Conservation (phyloP, 2,797 vertebrate species). For the Diglossa cyanea region DNA sequence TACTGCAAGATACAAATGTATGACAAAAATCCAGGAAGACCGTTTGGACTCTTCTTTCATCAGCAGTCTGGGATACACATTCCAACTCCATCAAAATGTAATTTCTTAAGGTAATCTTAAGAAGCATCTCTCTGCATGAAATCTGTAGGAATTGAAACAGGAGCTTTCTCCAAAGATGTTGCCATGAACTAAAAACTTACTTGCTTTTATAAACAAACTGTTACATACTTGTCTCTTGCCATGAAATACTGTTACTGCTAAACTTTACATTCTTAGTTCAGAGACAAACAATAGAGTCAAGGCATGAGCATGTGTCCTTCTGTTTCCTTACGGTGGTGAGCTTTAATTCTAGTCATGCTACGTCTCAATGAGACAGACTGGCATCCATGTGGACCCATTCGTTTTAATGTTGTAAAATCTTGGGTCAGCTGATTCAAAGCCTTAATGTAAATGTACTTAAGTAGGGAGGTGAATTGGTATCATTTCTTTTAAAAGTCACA, state of each 20-base stretch:
- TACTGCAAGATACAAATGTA: constrained; percentile 87
- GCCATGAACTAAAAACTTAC: constrained; percentile 39
- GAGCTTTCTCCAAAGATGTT: constrained; percentile 77
- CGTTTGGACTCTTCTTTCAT: constrained; percentile 26
- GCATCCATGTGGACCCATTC: constrained; percentile 43
- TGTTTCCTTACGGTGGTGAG: constrained; percentile 75
- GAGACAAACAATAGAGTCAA: constrained; percentile 17
- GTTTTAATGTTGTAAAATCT: constrained; percentile 63
- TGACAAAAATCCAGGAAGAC: constrained; percentile 65
- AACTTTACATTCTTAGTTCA: constrained; percentile 53
- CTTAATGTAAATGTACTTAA: constrained; percentile 79
- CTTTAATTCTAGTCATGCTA: constrained; percentile 66
- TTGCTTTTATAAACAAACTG: constrained; percentile 63
- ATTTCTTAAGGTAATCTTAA: constrained; percentile 69
- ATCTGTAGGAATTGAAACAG: constrained; percentile 47
- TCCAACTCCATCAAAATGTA: constrained; percentile 57
- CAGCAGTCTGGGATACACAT: constrained; percentile 69
- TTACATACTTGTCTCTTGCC: constrained; percentile 72
- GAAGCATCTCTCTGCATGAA: constrained; percentile 74
- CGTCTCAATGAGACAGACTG: constrained; percentile 61
- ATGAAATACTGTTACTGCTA: constrained; percentile 69
- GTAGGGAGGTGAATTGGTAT: constrained; percentile 56
- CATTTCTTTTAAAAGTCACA: constrained; percentile 47
- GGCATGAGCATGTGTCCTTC: constrained; percentile 69
- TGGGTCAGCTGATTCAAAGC: constrained; percentile 78